Evolutionary conservation across 2,113 vertebrate genomes (phyloP).

Genomic region (Mormyrus lacerda): DNA sequence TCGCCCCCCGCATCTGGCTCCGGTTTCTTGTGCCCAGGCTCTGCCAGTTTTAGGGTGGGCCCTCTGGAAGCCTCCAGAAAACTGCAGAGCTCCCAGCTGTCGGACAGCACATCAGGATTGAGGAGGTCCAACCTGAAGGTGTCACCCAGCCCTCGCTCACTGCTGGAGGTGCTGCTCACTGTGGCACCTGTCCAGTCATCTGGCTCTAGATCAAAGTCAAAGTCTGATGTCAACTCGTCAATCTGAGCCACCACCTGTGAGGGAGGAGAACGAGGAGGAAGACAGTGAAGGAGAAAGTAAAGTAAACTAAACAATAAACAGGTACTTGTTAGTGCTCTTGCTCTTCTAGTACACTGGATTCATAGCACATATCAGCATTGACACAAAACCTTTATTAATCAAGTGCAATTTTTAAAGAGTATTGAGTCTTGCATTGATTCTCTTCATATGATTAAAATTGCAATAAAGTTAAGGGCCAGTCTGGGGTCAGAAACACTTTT

Average conservation of each 20-base stretch:
- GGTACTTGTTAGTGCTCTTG: not conserved
- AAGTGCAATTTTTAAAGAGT: not conserved
- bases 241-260: slow-evolving; percentile 75
- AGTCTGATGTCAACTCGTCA: slow-evolving; percentile 70
- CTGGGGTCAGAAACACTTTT: not conserved
- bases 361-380: not conserved
- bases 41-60: slow-evolving; percentile 16
- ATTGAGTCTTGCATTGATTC: not conserved
- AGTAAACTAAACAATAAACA: not conserved
- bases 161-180: slow-evolving; percentile 70
- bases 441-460: not conserved
- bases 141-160: slow-evolving; percentile 59
- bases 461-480: not conserved
- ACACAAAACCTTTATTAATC: not conserved
- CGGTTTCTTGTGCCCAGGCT: slow-evolving; percentile 30
- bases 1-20: not conserved
- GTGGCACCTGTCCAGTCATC: slow-evolving; percentile 65
- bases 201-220: slow-evolving; percentile 66
- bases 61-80: slow-evolving; percentile 55
- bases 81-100: slow-evolving; percentile 72
- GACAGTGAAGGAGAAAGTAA: not conserved
- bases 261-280: not conserved
- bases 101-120: slow-evolving; percentile 57
- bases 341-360: not conserved
- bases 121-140: slow-evolving; percentile 57